These are phyloP conservation scores for Eupithecia subfuscata DNA, from an alignment of 2,888 invertebrate genomes.

Conservation along the genomic window DNA sequence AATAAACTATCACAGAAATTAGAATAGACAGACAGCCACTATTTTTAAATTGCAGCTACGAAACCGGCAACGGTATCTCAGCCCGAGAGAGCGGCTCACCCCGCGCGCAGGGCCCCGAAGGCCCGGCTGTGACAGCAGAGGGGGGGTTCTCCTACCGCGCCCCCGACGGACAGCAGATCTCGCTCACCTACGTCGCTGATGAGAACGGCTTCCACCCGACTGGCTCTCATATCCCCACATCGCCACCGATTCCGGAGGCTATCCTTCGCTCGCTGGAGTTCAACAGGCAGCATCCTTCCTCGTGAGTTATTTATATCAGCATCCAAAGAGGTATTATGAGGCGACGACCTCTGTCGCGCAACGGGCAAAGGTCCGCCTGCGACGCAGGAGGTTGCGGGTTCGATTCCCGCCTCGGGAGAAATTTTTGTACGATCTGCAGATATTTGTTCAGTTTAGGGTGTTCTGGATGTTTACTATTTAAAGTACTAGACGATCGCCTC, in stretches of 20 bases:
- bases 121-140: constrained; percentile 81
- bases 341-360: no score
- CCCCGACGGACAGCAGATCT: constrained; percentile 85
- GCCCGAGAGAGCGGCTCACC: constrained; percentile 83
- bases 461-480: no score
- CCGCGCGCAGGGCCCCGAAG: constrained; percentile 78
- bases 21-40: no score
- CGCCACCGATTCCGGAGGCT: constrained; percentile 83
- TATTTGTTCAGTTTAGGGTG: no score
- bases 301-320: constrained; percentile 54
- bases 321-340: no score
- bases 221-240: constrained; percentile 83
- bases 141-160: constrained; percentile 86
- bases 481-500: no score
- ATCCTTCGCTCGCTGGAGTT: constrained; percentile 76
- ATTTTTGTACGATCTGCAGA: no score
- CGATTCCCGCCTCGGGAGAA: no score
- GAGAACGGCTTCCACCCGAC: constrained; percentile 87
- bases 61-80: constrained; percentile 86
- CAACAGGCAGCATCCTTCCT: constrained; percentile 67
- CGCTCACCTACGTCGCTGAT: constrained; percentile 86
- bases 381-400: no score
- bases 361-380: no score
- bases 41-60: constrained; percentile 72
- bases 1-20: background rate